Percentiles rank a stretch among this genome's conserved stretches.
Evolutionary conservation across 1,140 invertebrate species (phyloP).

Genomic region (Calephelis nemesis): DNA sequence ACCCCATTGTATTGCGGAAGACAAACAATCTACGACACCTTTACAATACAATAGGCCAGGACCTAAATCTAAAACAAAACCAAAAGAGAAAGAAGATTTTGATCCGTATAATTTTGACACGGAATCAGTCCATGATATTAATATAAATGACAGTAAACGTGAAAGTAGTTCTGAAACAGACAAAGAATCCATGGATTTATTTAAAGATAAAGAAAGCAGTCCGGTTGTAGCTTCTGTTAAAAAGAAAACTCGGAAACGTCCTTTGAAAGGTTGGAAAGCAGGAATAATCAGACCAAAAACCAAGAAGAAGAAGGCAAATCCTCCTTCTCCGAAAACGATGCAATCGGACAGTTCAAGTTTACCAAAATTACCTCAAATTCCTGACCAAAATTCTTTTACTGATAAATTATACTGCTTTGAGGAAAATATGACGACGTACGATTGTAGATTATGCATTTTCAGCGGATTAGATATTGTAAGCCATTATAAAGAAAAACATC

Average conservation of each 20-base stretch:
- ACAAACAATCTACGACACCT: conserved; percentile 31
- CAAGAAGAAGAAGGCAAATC: conserved; percentile 50
- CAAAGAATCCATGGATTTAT: conserved; percentile 39
- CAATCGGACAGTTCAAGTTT: conserved; percentile 7
- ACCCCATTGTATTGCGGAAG: conserved; percentile 18
- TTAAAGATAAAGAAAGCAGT: conserved; percentile 27
- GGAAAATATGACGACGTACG: conserved; percentile 58
- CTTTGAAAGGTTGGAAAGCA: conserved; percentile 43
- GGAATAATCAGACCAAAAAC: conserved; percentile 56
- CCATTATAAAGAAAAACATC: conserved; percentile 83
- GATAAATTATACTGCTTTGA: conserved; percentile 67
- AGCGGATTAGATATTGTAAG: conserved; percentile 81
- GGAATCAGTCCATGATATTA: conserved; percentile 51
- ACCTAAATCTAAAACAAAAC: conserved; percentile 59
- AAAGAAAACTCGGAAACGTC: conserved; percentile 52
- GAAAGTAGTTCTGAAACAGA: conserved; percentile 49
- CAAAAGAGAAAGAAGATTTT: conserved; percentile 27
- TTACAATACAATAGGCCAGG: conserved; percentile 28
- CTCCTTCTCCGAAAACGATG: conserved; percentile 5
- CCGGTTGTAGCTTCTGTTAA: conserved; percentile 49
- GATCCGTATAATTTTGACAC: conserved; percentile 63
- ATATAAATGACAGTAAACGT: conserved; percentile 38
- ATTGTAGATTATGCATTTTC: conserved; percentile 81
- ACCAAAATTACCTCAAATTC: conserved; percentile 22
- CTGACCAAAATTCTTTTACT: conserved; percentile 53